Evolutionary conservation across 1,140 invertebrate genomes (phyloP).

Genomic region (Drosophila pallidifrons): DNA sequence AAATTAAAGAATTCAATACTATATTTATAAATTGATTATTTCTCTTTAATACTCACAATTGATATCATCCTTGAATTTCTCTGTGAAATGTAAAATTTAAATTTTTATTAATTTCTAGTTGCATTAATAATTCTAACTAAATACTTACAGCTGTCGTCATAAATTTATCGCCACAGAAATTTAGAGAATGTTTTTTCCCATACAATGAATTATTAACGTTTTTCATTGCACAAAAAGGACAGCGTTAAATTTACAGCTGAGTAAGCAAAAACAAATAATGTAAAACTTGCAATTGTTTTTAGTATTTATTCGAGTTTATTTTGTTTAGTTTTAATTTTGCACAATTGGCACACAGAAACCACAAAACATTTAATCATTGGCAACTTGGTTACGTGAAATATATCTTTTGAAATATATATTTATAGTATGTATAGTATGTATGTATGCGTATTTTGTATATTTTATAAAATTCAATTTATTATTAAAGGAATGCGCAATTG

Average conservation of each 20-base stretch:
- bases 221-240: no score
- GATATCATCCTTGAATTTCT: no score
- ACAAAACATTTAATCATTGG: constrained; percentile 69
- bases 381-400: constrained; percentile 49
- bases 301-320: constrained; percentile 7
- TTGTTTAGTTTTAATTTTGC: constrained; percentile 52
- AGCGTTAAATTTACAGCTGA: not conserved
- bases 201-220: no score
- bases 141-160: no score
- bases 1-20: no score
- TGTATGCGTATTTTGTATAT: constrained; percentile 2
- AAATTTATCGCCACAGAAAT: not conserved
- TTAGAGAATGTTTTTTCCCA: no score
- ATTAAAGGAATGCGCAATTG: constrained; percentile 15
- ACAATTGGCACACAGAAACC: constrained; percentile 64
- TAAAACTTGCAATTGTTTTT: not conserved
- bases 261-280: not conserved
- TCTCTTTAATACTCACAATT: no score
- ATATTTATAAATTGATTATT: no score
- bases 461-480: constrained; percentile 25
- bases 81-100: no score
- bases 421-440: constrained; percentile 1
- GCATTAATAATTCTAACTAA: no score
- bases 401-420: constrained; percentile 20
- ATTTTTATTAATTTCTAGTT: no score